Evolutionary conservation across 2,797 vertebrate genomes (phyloP).

Genomic region (Ataeniobius toweri): DNA sequence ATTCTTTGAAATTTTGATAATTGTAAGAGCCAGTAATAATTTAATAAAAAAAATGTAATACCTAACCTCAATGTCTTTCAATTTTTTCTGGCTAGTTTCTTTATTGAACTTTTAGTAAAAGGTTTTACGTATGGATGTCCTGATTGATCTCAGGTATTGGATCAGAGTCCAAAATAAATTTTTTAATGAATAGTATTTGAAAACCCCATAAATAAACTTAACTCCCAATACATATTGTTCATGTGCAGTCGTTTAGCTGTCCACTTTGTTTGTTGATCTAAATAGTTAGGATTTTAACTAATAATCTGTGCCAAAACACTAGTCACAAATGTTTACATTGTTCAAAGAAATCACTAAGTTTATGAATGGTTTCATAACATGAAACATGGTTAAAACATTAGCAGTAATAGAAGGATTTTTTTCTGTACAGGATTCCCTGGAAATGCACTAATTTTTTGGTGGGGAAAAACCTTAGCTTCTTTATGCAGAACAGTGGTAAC

Average conservation of each 20-base stretch:
- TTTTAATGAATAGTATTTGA: not conserved
- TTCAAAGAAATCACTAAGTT: too few relatives aligned
- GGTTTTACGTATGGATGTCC: not conserved
- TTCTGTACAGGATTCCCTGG: too few relatives aligned
- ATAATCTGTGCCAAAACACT: not conserved
- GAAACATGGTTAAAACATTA: too few relatives aligned
- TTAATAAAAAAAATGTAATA: not conserved
- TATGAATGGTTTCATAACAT: too few relatives aligned
- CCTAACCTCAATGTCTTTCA: too few relatives aligned
- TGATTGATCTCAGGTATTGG: not conserved
- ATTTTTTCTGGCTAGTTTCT: not conserved
- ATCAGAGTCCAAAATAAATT: not conserved
- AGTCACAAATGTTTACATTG: too few relatives aligned
- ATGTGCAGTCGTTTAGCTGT: not conserved
- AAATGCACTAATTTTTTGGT: too few relatives aligned
- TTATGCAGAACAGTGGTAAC: not conserved
- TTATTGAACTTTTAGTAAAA: not conserved
- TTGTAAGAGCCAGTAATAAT: not conserved
- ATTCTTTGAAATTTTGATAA: not conserved
- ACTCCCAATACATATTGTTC: not conserved
- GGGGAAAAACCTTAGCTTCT: not conserved
- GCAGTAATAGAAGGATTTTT: too few relatives aligned
- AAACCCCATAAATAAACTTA: not conserved
- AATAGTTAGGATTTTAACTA: not conserved
- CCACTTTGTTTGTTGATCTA: not conserved